Percentiles rank a stretch among this genome's conserved stretches.
phyloP scores from a whole-genome alignment of 1,140 invertebrate species.

The Meloidogyne hapla region DNA sequence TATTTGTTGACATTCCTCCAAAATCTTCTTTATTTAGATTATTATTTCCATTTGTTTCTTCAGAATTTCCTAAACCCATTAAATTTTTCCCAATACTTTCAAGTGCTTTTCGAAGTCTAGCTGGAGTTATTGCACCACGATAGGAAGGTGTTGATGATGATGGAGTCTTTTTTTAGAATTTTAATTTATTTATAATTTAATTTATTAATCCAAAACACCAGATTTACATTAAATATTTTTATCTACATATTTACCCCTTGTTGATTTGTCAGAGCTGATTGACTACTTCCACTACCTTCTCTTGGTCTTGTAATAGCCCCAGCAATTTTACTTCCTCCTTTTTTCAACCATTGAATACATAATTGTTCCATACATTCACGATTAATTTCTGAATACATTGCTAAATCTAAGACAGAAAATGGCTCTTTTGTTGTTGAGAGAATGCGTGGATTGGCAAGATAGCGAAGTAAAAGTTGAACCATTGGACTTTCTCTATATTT shows the following conservation, averaged over 20 bases:
- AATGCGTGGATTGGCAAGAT: slow-evolving; percentile 24
- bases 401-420: slow-evolving; percentile 30
- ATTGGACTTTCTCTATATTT: slow-evolving; percentile 33
- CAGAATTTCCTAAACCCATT: slow-evolving; percentile 3
- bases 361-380: background rate
- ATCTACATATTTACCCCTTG: slow-evolving; percentile 5
- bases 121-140: slow-evolving; percentile 11
- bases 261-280: background rate
- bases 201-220: background rate
- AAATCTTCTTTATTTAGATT: background rate
- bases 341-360: slow-evolving; percentile 14
- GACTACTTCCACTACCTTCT: slow-evolving; percentile 1
- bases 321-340: background rate
- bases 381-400: slow-evolving; percentile 27
- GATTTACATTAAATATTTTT: background rate
- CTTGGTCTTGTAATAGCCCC: background rate
- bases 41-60: background rate
- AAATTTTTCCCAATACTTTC: slow-evolving; percentile 26
- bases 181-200: background rate
- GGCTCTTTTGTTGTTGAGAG: slow-evolving; percentile 37
- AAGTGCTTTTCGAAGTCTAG: slow-evolving; percentile 13
- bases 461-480: slow-evolving; percentile 29
- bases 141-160: background rate
- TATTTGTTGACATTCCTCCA: background rate
- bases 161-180: background rate